Conservation (phyloP, 35 echinoderm and acorn worm species). For the Heliocidaris tuberculata region DNA sequence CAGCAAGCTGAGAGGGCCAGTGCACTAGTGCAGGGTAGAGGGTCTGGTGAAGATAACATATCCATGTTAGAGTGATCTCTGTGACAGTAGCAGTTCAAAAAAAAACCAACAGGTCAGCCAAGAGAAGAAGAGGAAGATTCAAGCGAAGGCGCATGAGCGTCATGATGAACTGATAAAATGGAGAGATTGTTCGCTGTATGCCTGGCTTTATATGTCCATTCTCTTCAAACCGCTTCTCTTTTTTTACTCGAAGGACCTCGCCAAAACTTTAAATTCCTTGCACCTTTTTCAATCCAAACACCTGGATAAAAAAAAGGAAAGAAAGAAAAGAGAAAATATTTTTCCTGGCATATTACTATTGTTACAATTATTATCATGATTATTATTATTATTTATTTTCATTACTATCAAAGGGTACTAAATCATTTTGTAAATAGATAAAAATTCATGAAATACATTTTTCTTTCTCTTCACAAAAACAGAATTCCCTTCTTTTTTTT, state of each 20-base stretch:
- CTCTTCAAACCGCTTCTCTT: not conserved
- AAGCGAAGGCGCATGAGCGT: slow-evolving; percentile 46
- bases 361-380: too few relatives aligned
- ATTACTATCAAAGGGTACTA: too few relatives aligned
- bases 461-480: too few relatives aligned
- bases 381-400: too few relatives aligned
- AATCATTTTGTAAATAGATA: too few relatives aligned
- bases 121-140: slow-evolving; percentile 18
- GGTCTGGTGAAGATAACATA: slow-evolving; percentile 54
- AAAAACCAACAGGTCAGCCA: slow-evolving; percentile 58
- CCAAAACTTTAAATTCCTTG: not conserved
- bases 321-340: not conserved
- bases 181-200: not conserved
- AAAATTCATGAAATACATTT: too few relatives aligned
- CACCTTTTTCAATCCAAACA: not conserved
- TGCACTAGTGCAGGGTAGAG: slow-evolving; percentile 49
- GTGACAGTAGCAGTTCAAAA: slow-evolving; percentile 39
- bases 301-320: not conserved
- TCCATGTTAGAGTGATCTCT: slow-evolving; percentile 52
- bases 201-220: not conserved
- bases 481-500: too few relatives aligned
- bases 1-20: slow-evolving; percentile 52
- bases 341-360: too few relatives aligned
- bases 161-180: slow-evolving; percentile 52
- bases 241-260: not conserved